A percentile compares a stretch with the other conserved stretches of the same genome.
These are phyloP conservation scores for Caenorhabditis sp. DNA, from an alignment of 2,888 invertebrate genomes.

Conservation along the genomic window DNA sequence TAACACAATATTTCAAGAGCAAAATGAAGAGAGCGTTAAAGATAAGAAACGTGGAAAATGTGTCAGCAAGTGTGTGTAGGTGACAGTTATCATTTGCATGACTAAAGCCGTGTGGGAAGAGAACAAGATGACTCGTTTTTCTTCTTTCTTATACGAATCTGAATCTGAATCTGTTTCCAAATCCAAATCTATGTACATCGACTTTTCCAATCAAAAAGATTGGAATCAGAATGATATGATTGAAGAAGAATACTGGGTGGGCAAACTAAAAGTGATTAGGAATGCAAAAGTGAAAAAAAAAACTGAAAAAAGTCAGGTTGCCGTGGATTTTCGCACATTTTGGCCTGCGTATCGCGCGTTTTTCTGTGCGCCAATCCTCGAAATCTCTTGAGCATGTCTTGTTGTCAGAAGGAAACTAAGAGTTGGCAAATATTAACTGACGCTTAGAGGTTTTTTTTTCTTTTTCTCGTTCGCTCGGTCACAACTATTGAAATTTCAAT, in stretches of 20 bases:
- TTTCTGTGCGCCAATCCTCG: slow-evolving; percentile 3
- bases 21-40: slow-evolving; percentile 3
- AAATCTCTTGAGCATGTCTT: slow-evolving; percentile 36
- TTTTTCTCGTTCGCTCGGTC: slow-evolving; percentile 17
- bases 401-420: slow-evolving; percentile 35
- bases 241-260: slow-evolving; percentile 22
- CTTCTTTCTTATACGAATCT: too few relatives aligned
- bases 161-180: too few relatives aligned
- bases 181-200: too few relatives aligned
- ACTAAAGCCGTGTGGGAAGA: slow-evolving; percentile 32
- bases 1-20: too few relatives aligned
- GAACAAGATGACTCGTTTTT: neutral
- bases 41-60: slow-evolving; percentile 27
- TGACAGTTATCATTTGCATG: slow-evolving; percentile 52
- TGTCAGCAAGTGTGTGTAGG: neutral
- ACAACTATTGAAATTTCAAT: slow-evolving; percentile 2
- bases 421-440: slow-evolving; percentile 44
- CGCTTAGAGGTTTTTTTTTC: neutral
- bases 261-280: slow-evolving; percentile 21
- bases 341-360: slow-evolving; percentile 20
- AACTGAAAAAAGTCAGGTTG: neutral
- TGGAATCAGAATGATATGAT: too few relatives aligned
- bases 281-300: neutral
- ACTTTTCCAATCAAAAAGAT: too few relatives aligned
- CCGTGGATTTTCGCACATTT: slow-evolving; percentile 35